phyloP scores from a whole-genome alignment of 2,113 vertebrate genomes.

The Gymnarchus niloticus region DNA sequence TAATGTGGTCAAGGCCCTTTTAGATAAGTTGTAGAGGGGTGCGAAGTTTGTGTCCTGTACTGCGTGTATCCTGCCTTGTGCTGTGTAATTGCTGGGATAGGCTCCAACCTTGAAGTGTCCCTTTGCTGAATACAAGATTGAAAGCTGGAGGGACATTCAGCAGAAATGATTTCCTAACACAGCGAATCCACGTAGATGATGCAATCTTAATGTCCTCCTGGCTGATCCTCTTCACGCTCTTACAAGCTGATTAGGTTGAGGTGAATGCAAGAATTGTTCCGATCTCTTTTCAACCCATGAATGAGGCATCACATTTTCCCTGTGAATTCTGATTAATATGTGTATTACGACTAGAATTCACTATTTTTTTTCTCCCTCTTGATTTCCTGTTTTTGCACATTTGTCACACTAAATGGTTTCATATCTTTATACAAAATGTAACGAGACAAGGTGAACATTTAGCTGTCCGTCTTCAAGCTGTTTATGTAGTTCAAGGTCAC shows the following conservation, averaged over 20 bases:
- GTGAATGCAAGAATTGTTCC: neutral
- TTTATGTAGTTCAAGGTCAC: no score
- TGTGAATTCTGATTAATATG: no score
- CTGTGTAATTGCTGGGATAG: neutral
- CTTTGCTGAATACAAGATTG: neutral
- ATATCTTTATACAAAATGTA: no score
- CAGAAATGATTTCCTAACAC: neutral
- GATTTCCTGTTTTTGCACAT: no score
- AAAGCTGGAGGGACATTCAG: neutral
- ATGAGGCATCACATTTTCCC: neutral
- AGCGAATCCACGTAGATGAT: neutral
- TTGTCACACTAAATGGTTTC: no score
- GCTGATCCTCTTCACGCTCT: neutral
- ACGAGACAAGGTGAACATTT: no score
- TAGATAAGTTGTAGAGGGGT: no score
- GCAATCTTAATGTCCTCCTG: neutral
- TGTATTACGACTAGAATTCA: neutral
- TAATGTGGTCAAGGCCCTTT: no score
- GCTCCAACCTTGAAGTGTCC: neutral
- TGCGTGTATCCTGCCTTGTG: no score
- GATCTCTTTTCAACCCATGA: neutral
- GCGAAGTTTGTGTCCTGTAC: neutral
- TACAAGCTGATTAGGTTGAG: neutral
- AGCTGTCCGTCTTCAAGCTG: no score
- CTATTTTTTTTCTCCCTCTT: no score